Evolutionary conservation across 2,888 invertebrate genomes (phyloP), one percentile per base, ranked within the genome.

Genomic region (Catonia carolina): DNA sequence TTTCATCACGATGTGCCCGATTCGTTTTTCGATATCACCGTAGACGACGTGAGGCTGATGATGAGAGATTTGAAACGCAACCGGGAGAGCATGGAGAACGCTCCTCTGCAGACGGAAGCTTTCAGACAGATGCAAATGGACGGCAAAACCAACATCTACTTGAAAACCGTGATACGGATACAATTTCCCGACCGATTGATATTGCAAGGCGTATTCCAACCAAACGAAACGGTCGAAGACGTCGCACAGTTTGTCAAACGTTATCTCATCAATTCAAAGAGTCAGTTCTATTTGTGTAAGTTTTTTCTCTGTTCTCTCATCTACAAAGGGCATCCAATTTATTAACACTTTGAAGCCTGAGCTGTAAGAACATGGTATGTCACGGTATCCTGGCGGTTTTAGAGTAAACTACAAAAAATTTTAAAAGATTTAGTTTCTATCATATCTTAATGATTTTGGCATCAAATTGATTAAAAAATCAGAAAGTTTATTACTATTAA

Each of bases 151-250:
- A 78, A 81, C 53, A 78, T 78, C 63, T 92, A 91, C 72, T 84
- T 84, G 66, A 80, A 83, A 68, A 83, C 85, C 48, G 83, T 93
- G 8, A 84, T 96, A 45, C 77, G 95, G 55, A 75, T 96, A 61
- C 86, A 89, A 69, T 95, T 96, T 72, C 92, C 93, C 2, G 86
- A 93, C 73, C 81, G 85, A 53, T 77, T 85, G 42, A 87, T 94
- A 37, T 76, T 96, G 20, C 96, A 96, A 73, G 94, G 87, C 10
- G 78, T 86, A 37, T 96, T 96, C 69, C 76, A 78, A 62, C 88
- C 93, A 1, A 75, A 78, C 10, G 88, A 94, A 70, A 85, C 81
- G 3, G 77, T 94, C 31, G 74, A 77, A 64, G 78, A 80, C 60
- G 78, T 96, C 3, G 77, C 78, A 56, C 79, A 84, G 53, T 94